Conservation (phyloP, 2,888 invertebrate genomes). For the Sceliomorpha sp. region DNA sequence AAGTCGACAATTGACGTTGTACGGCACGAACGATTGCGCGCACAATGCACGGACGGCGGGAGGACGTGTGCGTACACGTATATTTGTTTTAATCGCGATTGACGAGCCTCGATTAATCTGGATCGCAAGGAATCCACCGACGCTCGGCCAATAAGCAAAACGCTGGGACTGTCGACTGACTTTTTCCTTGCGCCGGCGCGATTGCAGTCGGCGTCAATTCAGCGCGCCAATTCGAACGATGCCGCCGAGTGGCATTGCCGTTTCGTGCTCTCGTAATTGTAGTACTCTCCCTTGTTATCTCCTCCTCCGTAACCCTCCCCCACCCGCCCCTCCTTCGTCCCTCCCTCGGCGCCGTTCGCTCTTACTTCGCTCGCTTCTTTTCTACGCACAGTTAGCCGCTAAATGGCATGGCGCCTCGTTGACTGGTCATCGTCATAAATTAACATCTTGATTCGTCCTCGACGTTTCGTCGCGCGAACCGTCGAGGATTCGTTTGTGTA, state of each 20-base stretch:
- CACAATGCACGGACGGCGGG: slow-evolving; percentile 20
- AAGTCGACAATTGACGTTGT: slow-evolving; percentile 40
- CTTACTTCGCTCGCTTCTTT: slow-evolving; percentile 15
- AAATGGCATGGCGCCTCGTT: slow-evolving; percentile 76
- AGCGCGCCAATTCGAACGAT: slow-evolving; percentile 75
- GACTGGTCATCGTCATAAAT: slow-evolving; percentile 74
- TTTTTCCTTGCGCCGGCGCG: slow-evolving; percentile 30
- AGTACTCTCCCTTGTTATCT: slow-evolving; percentile 14
- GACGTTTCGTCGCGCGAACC: slow-evolving; percentile 22
- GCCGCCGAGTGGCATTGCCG: slow-evolving; percentile 67
- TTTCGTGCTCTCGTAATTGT: slow-evolving; percentile 24
- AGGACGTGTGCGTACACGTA: slow-evolving; percentile 32
- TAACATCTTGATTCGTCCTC: slow-evolving; percentile 69
- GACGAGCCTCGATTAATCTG: slow-evolving; percentile 67
- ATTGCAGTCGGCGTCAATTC: slow-evolving; percentile 73
- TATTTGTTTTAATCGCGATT: slow-evolving; percentile 65
- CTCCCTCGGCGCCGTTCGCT: slow-evolving; percentile 16
- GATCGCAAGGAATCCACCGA: slow-evolving; percentile 69
- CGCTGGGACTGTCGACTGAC: slow-evolving; percentile 69
- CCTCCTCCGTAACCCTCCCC: slow-evolving; percentile 14
- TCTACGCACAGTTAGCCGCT: slow-evolving; percentile 36
- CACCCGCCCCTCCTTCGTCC: slow-evolving; percentile 7
- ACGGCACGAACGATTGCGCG: neutral
- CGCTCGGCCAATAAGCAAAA: slow-evolving; percentile 74
- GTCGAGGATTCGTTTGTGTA: neutral